Base-by-base conservation (phyloP, 2,797 vertebrate species). In the Columba guinea region DNA sequence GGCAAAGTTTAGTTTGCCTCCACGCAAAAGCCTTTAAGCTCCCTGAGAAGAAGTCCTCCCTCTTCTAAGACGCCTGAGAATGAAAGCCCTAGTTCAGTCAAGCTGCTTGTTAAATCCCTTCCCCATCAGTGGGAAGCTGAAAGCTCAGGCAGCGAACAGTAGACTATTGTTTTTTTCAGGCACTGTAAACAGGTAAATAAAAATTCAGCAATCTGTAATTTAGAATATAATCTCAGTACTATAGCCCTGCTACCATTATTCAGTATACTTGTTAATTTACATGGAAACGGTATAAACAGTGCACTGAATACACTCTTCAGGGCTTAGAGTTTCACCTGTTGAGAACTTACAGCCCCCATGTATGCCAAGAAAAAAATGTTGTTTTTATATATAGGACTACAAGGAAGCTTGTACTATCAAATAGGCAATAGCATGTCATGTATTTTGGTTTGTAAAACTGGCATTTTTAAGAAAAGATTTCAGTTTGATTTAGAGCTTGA, bases 401-500 rank as follows among this genome's bases (percentile, higher is more conserved):
- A 78, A 91, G 53, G 34, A 87, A 83, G 20, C n/a, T 90, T 92
- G 93, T 87, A 92, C 94, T 96, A 96, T 97, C 95, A 95, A 92
- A 62, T 71, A 87, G 90, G 68, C 89, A 80, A 94, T 87, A 91
- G 48, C 82, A 96, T 96, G 94, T 91, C 83, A 95, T 84, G 83
- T 73, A 94, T 96, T 97, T 93, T 76, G 94, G 91, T 95, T 95
- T 94, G 88, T 94, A 97, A 97, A 98, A 93, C 64, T 90, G 79
- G 85, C 86, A 76, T 91, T 96, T 97, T 97, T 92, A 97, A 97
- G 97, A 97, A 97, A 98, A 96, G n/a, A 84, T 96, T 96, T 97
- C 95, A 96, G 64, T 95, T 96, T 96, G 97, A 97, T 97, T 97
- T 97, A 97, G 96, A 97, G 93, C 93, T 93, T 94, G 90, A 97